phyloP scores from a whole-genome alignment of 2,113 vertebrate species.

The Catharus bicknelli region DNA sequence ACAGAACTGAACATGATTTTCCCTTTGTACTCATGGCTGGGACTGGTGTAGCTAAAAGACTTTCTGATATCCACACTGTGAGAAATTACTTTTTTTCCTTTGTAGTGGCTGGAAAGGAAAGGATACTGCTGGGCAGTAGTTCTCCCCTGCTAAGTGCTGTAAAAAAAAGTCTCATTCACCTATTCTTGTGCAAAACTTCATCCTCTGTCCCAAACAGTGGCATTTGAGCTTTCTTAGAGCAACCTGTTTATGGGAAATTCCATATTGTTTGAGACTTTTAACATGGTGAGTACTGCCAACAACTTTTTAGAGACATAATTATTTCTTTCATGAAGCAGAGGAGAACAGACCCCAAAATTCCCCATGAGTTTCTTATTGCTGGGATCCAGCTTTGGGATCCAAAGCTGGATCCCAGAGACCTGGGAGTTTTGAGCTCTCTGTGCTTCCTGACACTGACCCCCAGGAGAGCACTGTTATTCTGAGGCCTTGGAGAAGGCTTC shows the following conservation, averaged over 20 bases:
- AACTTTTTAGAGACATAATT: not conserved
- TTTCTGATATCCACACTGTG: not conserved
- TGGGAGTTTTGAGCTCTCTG: too few species aligned
- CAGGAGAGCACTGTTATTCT: too few species aligned
- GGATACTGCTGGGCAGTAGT: not conserved
- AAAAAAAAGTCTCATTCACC: not conserved
- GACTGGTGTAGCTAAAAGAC: not conserved
- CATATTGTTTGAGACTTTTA: not conserved
- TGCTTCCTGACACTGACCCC: too few species aligned
- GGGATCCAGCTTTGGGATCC: too few species aligned
- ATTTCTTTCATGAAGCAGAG: not conserved
- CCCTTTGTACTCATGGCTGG: not conserved
- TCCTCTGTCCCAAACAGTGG: not conserved
- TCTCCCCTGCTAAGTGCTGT: not conserved
- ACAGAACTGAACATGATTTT: not conserved
- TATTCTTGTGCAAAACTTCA: not conserved
- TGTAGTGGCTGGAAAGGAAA: not conserved
- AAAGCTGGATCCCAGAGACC: too few species aligned
- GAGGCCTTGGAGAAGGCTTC: too few species aligned
- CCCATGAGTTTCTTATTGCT: not conserved
- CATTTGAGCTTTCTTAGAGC: not conserved
- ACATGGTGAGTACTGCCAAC: rapidly evolving
- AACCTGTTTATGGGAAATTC: not conserved
- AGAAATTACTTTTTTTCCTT: not conserved
- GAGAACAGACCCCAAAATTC: not conserved